Evolutionary conservation across 2,113 vertebrate genomes (phyloP).

Genomic region (Platichthys stellatus): DNA sequence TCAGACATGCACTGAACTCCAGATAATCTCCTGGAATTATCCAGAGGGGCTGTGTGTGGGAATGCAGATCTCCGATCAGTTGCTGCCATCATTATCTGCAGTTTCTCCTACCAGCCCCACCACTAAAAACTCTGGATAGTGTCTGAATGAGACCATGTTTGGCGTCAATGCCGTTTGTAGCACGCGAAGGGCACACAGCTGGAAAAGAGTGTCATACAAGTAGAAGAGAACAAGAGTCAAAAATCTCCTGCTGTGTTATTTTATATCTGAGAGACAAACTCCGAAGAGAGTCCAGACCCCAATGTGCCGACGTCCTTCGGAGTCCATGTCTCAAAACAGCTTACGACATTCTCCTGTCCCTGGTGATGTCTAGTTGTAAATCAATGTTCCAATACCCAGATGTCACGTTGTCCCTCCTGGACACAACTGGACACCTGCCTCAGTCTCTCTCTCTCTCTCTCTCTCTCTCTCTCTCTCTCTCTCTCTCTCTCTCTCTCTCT

Average conservation of each 20-base stretch:
- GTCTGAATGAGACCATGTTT: not conserved
- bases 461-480: too few relatives aligned
- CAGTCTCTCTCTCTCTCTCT: not conserved
- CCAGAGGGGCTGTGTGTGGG: too few relatives aligned
- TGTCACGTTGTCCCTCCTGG: constrained; percentile 9
- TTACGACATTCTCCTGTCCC: not conserved
- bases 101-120: too few relatives aligned
- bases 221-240: too few relatives aligned
- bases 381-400: not conserved
- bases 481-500: not conserved
- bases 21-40: too few relatives aligned
- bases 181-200: not conserved
- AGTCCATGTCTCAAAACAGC: not conserved
- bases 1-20: too few relatives aligned
- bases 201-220: not conserved
- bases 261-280: not conserved
- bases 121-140: not conserved
- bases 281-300: not conserved
- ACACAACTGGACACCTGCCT: constrained; percentile 25
- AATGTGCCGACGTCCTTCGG: not conserved
- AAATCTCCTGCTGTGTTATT: not conserved
- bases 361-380: not conserved
- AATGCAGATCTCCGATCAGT: too few relatives aligned
- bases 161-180: too few relatives aligned
- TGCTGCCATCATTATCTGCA: too few relatives aligned